Evolutionary conservation across 2,797 vertebrate species (phyloP), one percentile per base, ranked within the genome.

Genomic region (Agapornis canus): DNA sequence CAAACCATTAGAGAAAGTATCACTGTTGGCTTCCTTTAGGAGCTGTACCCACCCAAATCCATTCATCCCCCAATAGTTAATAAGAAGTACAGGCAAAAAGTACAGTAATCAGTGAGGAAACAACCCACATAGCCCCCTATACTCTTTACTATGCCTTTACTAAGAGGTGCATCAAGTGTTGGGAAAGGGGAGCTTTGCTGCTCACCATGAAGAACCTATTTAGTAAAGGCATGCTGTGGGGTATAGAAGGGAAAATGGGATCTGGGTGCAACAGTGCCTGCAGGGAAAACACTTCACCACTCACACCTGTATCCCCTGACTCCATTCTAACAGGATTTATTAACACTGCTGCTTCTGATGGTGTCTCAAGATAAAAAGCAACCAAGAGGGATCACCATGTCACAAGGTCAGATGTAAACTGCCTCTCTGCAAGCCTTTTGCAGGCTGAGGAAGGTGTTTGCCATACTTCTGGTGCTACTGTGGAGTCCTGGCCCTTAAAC

Each of bases 41-140:
- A 10, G 39, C 56, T 18, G 6, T 43, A 35, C 35, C 23, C 71
- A 35, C 9, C 27, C 27, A 63, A 47, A 13, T 21, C 12, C 47
- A 48, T 85, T 65, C 68, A 29, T 40, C 13, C 20, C 51, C 9
- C 22, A 40, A 2, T 21, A 40, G 40, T 82, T 65, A 54, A 18
- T 70, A 51, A 66, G 18, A 82, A 84, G 65, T 10, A 26, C 0
- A 42, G 22, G 21, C 42, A 93, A 69, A n/a, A 37, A 35, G 26
- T 11, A 75, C 23, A 77, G 21, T 17, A 63, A 31, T 16, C 45
- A 57, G 8, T 2, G 6, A 78, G n/a, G 25, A 40, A 63, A 42
- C 18, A 25, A 39, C 37, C 35, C 40, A 4, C 3, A 3, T 26
- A 18, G 26, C 6, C 2, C 2, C 1, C 5, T 5, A 0, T 2